Evolutionary conservation across 2,888 invertebrate species (phyloP).

Genomic region (Apantesis nais): DNA sequence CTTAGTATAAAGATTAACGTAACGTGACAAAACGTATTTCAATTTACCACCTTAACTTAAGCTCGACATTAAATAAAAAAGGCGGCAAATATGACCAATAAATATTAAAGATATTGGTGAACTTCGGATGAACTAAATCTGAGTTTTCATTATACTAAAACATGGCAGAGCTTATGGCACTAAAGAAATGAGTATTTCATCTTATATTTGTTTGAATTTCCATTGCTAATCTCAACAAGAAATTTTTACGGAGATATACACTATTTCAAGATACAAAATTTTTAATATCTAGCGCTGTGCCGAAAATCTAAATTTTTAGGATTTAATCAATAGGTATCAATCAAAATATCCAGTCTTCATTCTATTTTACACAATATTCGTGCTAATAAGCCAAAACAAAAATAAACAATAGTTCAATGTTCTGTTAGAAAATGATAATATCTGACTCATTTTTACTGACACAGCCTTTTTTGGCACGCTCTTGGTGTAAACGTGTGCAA

Average conservation of each 20-base stretch:
- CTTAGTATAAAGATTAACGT: too few relatives aligned
- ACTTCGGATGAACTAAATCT: too few relatives aligned
- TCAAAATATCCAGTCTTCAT: background rate
- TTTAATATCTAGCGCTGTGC: background rate
- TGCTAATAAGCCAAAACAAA: background rate
- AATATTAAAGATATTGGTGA: too few relatives aligned
- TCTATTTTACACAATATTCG: background rate
- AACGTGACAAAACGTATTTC: too few relatives aligned
- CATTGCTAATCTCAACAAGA: background rate
- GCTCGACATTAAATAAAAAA: too few relatives aligned
- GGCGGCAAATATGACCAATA: too few relatives aligned
- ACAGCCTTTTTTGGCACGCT: constrained; percentile 1
- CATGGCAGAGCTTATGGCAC: background rate
- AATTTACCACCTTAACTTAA: too few relatives aligned
- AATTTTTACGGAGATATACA: background rate
- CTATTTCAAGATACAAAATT: background rate
- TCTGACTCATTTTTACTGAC: background rate
- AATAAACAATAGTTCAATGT: background rate
- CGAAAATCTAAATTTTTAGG: background rate
- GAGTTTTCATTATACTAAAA: background rate
- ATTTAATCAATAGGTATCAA: background rate
- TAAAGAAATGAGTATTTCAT: background rate
- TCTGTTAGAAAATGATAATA: constrained; percentile 1
- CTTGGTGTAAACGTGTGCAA: background rate
- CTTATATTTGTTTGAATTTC: background rate